Evolutionary conservation across 2,113 vertebrate genomes (phyloP), one percentile per base, ranked within the genome.

Genomic region (Oryzias curvinotus): DNA sequence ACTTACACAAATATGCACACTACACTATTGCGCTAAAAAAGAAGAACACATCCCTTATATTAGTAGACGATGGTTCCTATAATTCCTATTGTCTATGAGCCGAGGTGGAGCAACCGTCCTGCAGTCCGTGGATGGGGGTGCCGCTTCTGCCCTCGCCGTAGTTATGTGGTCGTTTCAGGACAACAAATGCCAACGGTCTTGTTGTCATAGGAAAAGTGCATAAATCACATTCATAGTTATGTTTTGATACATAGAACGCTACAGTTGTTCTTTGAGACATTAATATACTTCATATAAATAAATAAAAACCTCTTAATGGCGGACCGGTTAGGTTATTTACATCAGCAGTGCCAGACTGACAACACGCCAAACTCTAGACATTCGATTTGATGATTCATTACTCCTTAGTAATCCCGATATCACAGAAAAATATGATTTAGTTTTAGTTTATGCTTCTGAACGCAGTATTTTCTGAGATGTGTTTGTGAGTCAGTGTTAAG

Each of bases 161-260:
- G 64, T 45, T 45, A 54, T 23, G 57, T 51, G 77, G 55, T 62
- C 45, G 54, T 59, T 62, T 51, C 69, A 73, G 45, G 64, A 75
- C 49, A 16, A 78, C 21, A 55, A 68, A 55, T 5, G 7, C 45
- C 41, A 49, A 60, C 12, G 28, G 28, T 71, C 65, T 70, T 71
- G 52, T 19, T 49, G 62, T 81, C 68, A 42, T 48, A 70, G 78
- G 66, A 65, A 77, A 81, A 82, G 81, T 80, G 81, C 80, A 28
- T 76, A 53, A 44, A 57, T 89, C 68, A 87, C 85, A 85, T 89
- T 87, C 81, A 78, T 81, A 63, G 57, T 75, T 67, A 75, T n/a
- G 47, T 67, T 46, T 64, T 68, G 59, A 70, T 61, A 82, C 60
- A 68, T 76, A 69, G 74, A 64, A 57, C 46, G 58, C 71, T 81